These are phyloP conservation scores for Meloidogyne exigua DNA, from an alignment of 1,140 invertebrate species.

Conservation along the genomic window DNA sequence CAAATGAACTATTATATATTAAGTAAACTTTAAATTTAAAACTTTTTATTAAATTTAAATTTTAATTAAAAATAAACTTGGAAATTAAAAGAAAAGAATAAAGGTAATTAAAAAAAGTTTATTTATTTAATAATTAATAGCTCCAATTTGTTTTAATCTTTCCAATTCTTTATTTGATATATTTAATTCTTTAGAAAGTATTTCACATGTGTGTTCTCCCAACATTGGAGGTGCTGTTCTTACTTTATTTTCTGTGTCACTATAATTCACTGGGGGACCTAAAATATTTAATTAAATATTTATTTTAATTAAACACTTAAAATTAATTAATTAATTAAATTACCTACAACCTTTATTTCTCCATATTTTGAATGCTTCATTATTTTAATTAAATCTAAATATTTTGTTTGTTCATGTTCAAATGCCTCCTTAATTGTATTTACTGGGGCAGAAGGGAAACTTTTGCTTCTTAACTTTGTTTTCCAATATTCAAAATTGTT, in stretches of 20 bases:
- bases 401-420: constrained; percentile 67
- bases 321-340: constrained; percentile 8
- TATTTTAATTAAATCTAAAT: constrained; percentile 76
- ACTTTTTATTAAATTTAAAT: too few relatives aligned
- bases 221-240: constrained; percentile 77
- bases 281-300: constrained; percentile 28
- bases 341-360: constrained; percentile 74
- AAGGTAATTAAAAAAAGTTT: background rate
- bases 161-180: constrained; percentile 69
- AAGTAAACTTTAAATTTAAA: too few relatives aligned
- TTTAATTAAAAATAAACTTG: too few relatives aligned
- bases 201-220: constrained; percentile 80
- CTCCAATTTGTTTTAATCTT: constrained; percentile 67
- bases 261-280: constrained; percentile 81
- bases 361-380: constrained; percentile 74
- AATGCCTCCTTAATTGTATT: constrained; percentile 84
- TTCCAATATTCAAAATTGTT: constrained; percentile 79
- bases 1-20: too few relatives aligned
- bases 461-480: constrained; percentile 72
- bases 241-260: constrained; percentile 72
- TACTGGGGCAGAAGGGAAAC: constrained; percentile 84
- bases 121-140: constrained; percentile 66
- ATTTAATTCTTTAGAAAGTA: constrained; percentile 74
- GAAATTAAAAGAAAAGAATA: too few relatives aligned
- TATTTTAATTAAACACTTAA: background rate